These are phyloP conservation scores for Escarpia spicata DNA, from an alignment of 2,888 invertebrate species.

Conservation along the genomic window DNA sequence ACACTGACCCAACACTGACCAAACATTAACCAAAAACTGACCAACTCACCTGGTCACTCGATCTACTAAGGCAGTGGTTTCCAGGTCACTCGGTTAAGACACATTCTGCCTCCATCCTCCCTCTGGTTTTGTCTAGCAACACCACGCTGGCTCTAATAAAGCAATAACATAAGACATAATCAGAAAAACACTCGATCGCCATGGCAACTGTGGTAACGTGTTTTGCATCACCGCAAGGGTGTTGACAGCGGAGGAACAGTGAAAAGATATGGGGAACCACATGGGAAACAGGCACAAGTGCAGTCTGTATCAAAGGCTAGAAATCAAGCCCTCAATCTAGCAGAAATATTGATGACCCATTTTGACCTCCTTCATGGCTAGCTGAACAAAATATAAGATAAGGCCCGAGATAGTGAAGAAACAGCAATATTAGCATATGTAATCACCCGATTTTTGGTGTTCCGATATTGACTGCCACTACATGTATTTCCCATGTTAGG, in stretches of 20 bases:
- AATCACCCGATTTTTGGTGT: neutral
- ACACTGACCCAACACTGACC: too few species aligned
- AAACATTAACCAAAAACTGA: neutral
- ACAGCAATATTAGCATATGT: neutral
- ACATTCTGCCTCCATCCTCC: neutral
- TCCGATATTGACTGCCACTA: neutral
- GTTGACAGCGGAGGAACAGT: neutral
- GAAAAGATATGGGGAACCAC: neutral
- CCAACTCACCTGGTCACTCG: neutral
- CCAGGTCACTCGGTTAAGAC: neutral
- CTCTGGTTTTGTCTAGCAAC: neutral
- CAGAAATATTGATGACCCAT: neutral
- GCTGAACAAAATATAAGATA: neutral
- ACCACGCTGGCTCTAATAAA: neutral
- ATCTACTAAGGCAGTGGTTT: neutral
- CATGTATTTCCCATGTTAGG: neutral
- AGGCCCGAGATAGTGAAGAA: neutral
- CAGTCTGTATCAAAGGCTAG: neutral
- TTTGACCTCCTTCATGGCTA: neutral
- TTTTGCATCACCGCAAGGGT: neutral
- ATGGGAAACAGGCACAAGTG: neutral
- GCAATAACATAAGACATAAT: constrained; percentile 3
- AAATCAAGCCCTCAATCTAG: neutral
- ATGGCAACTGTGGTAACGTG: neutral
- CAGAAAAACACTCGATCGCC: constrained; percentile 9